These are phyloP conservation scores for Vespertilio murinus DNA, from an alignment of 2,797 vertebrate genomes.

Conservation along the genomic window DNA sequence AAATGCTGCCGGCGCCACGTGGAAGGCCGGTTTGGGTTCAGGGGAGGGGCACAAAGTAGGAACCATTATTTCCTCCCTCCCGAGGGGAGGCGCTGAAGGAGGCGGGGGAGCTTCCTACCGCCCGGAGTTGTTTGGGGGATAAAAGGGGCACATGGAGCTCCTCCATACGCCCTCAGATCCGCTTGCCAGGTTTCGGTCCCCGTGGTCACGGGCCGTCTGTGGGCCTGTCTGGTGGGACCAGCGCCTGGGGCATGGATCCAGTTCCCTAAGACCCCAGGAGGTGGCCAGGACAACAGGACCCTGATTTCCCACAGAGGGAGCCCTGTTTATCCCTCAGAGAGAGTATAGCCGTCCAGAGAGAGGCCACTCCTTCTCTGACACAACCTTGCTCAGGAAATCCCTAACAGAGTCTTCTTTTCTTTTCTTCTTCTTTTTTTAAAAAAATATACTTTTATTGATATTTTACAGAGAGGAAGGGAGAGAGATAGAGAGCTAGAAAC, in stretches of 20 bases:
- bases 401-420: background rate
- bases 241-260: background rate
- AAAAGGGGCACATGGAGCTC: background rate
- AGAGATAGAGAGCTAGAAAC: too few relatives aligned
- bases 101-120: background rate
- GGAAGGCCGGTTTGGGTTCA: background rate
- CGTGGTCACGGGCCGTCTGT: background rate
- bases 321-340: background rate
- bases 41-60: too few relatives aligned
- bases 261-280: background rate
- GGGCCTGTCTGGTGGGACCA: background rate
- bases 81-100: background rate
- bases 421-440: constrained; percentile 20
- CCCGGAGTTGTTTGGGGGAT: background rate
- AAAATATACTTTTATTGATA: too few relatives aligned
- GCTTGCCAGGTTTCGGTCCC: background rate
- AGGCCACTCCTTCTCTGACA: background rate
- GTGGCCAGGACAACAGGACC: background rate
- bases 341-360: background rate
- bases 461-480: too few relatives aligned
- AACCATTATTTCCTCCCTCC: background rate
- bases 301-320: background rate
- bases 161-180: background rate
- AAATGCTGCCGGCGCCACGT: background rate
- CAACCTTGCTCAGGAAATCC: background rate